These are phyloP conservation scores for Cotesia vestalis DNA, from an alignment of 1,140 invertebrate genomes.

Conservation along the genomic window DNA sequence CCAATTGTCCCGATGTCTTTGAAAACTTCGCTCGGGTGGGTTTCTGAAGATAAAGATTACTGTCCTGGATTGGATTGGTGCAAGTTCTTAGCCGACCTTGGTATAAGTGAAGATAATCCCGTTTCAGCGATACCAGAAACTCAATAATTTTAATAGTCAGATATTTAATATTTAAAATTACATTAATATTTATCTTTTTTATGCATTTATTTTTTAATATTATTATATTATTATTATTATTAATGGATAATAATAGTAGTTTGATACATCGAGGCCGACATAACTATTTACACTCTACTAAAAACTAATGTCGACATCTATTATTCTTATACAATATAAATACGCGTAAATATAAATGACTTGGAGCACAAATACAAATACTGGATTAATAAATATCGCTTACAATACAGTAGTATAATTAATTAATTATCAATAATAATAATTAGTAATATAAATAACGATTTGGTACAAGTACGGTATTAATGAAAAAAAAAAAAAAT, in stretches of 20 bases:
- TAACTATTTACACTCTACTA: constrained; percentile 46
- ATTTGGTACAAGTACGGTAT: constrained; percentile 33
- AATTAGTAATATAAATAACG: constrained; percentile 32
- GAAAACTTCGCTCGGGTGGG: constrained; percentile 65
- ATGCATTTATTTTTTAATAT: constrained; percentile 14
- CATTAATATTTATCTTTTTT: not conserved
- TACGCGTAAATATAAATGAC: constrained; percentile 28
- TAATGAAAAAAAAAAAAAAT: constrained; percentile 1
- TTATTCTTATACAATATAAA: constrained; percentile 25
- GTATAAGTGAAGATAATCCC: constrained; percentile 54
- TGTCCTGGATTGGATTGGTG: constrained; percentile 64
- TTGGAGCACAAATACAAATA: constrained; percentile 31
- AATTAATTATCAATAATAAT: no score
- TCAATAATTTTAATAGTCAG: constrained; percentile 1
- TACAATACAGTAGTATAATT: not conserved
- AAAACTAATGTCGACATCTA: constrained; percentile 24
- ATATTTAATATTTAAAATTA: constrained; percentile 13
- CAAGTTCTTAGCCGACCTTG: constrained; percentile 64
- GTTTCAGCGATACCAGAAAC: constrained; percentile 19
- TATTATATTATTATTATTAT: constrained; percentile 31
- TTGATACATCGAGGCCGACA: constrained; percentile 38
- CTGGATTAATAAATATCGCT: constrained; percentile 37
- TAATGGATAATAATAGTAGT: constrained; percentile 38
- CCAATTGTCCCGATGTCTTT: constrained; percentile 62
- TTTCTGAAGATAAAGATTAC: constrained; percentile 57